Evolutionary conservation across 2,797 vertebrate genomes (phyloP).

Genomic region (Sebastiscus albofasciatus): DNA sequence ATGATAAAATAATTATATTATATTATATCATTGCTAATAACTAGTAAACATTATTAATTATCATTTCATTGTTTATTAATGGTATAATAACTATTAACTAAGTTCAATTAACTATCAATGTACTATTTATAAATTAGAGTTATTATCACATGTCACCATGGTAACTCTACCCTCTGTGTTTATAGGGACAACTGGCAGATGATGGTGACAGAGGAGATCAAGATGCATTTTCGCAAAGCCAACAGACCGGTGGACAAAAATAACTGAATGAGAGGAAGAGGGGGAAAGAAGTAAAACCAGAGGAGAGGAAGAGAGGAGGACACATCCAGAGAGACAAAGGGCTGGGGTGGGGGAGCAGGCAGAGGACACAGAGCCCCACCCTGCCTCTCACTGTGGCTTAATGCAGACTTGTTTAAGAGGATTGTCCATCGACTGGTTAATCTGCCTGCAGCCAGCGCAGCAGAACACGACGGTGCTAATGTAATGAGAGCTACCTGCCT

Average conservation of each 20-base stretch:
- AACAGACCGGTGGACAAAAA: slow-evolving; percentile 83
- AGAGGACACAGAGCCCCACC: slow-evolving; percentile 51
- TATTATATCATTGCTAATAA: too few relatives aligned
- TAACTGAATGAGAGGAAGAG: slow-evolving; percentile 55
- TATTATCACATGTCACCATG: background rate
- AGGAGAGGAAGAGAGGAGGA: slow-evolving; percentile 31
- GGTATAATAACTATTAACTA: too few relatives aligned
- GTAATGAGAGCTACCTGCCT: slow-evolving; percentile 78
- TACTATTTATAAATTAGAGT: too few relatives aligned
- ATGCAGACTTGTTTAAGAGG: slow-evolving; percentile 84
- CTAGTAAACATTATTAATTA: too few relatives aligned
- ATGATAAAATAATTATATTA: too few relatives aligned
- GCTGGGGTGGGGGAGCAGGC: slow-evolving; percentile 14
- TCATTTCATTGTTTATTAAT: too few relatives aligned
- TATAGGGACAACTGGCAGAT: slow-evolving; percentile 85
- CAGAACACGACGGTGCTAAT: slow-evolving; percentile 82
- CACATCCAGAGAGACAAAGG: slow-evolving; percentile 17
- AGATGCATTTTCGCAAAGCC: slow-evolving; percentile 82
- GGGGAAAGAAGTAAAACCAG: slow-evolving; percentile 20
- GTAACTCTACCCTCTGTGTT: slow-evolving; percentile 21
- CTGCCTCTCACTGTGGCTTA: slow-evolving; percentile 76
- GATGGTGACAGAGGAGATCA: slow-evolving; percentile 87
- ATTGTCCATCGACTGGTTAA: slow-evolving; percentile 82
- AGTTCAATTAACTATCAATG: too few relatives aligned
- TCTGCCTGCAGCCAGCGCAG: slow-evolving; percentile 82